phyloP scores from a whole-genome alignment of 64 coral and sea anemone species.

The Montipora foliosa region DNA sequence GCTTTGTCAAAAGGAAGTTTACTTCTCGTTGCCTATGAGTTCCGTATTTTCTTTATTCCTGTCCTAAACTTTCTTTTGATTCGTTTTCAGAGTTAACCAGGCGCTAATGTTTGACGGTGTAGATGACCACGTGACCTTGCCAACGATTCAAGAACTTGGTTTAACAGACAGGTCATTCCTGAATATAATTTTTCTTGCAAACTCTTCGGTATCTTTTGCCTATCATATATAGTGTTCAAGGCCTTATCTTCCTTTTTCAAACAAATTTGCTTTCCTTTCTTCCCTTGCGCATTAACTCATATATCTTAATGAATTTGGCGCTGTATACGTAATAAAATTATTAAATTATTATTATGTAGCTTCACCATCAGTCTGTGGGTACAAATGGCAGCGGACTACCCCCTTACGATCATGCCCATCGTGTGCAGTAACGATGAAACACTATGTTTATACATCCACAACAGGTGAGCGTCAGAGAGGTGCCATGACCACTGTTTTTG shows the following conservation, averaged over 20 bases:
- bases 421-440: slow-evolving; percentile 84
- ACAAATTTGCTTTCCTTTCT: no score
- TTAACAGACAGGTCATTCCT: slow-evolving; percentile 84
- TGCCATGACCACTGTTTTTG: neutral
- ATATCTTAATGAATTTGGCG: no score
- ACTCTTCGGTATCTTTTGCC: no score
- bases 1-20: no score
- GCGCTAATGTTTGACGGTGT: slow-evolving; percentile 88
- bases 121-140: slow-evolving; percentile 83
- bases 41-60: no score
- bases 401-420: slow-evolving; percentile 71
- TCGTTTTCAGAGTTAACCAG: slow-evolving; percentile 77
- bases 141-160: slow-evolving; percentile 69
- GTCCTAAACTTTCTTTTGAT: neutral
- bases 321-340: no score
- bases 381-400: slow-evolving; percentile 76
- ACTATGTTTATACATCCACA: slow-evolving; percentile 84
- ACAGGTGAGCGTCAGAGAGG: slow-evolving; percentile 61
- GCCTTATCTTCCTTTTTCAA: no score
- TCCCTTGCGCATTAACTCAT: no score
- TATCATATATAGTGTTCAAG: no score
- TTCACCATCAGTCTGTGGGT: slow-evolving; percentile 96
- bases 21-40: no score
- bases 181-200: neutral
- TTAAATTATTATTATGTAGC: slow-evolving; percentile 13